Conservation (phyloP, 2,888 invertebrate species). For the Heliconius cydno region DNA sequence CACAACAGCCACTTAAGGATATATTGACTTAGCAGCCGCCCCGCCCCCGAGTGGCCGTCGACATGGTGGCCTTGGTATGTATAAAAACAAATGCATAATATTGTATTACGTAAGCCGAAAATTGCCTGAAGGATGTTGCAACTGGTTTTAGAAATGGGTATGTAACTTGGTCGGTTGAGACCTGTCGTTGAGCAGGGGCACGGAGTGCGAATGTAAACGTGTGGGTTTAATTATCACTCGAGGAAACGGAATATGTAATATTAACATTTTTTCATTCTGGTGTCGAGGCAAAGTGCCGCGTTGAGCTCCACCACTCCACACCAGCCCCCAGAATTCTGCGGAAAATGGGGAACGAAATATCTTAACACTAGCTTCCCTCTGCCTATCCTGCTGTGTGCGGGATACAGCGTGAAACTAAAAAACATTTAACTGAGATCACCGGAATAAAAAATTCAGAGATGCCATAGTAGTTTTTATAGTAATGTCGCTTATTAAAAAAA, state of each 20-base stretch:
- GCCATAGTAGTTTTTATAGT: constrained; percentile 23
- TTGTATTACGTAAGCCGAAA: constrained; percentile 65
- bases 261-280: too few relatives aligned
- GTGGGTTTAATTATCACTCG: too few relatives aligned
- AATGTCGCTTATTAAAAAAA: constrained; percentile 42
- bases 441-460: constrained; percentile 50
- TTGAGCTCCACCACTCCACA: too few relatives aligned
- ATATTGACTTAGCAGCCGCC: constrained; percentile 69
- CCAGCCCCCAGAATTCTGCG: too few relatives aligned
- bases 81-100: constrained; percentile 70
- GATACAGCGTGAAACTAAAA: too few relatives aligned
- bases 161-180: constrained; percentile 64
- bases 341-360: too few relatives aligned
- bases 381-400: too few relatives aligned
- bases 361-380: too few relatives aligned
- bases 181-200: constrained; percentile 40
- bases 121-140: constrained; percentile 70
- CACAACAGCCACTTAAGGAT: constrained; percentile 70
- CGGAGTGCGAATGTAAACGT: too few relatives aligned
- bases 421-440: constrained; percentile 59
- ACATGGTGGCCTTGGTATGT: constrained; percentile 63
- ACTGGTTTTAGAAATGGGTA: constrained; percentile 66
- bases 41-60: constrained; percentile 66
- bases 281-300: too few relatives aligned
- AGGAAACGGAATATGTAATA: too few relatives aligned